phyloP scores from a whole-genome alignment of 2,888 invertebrate species.

The Eretmocerus hayati region DNA sequence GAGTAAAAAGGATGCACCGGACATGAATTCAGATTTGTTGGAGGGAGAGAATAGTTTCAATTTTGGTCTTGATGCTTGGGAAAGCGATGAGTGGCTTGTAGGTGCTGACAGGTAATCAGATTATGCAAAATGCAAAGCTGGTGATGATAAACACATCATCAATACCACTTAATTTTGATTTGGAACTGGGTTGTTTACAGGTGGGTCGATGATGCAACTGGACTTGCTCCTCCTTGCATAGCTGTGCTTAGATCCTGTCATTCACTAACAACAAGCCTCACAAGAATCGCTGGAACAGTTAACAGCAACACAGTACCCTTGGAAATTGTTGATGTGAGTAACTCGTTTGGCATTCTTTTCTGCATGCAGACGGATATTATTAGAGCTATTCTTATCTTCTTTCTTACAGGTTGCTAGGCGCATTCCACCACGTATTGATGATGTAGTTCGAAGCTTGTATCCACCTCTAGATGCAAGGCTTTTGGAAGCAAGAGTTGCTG shows the following conservation, averaged over 20 bases:
- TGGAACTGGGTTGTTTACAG: neutral
- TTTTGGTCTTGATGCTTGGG: conserved; percentile 40
- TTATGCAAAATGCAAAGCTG: no score
- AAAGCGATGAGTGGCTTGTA: conserved; percentile 41
- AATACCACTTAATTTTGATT: neutral
- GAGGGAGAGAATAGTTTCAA: conserved; percentile 33
- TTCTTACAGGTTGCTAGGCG: conserved; percentile 52
- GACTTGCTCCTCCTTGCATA: conserved; percentile 43
- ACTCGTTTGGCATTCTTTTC: no score
- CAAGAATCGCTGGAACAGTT: conserved; percentile 50
- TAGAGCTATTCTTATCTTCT: neutral
- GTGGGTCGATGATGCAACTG: neutral
- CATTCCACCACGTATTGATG: conserved; percentile 64
- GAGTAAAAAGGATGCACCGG: no score
- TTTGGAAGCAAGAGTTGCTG: conserved; percentile 61
- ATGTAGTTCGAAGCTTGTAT: conserved; percentile 64
- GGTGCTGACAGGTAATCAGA: conserved; percentile 35
- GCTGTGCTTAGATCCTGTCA: conserved; percentile 65
- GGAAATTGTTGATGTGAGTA: neutral
- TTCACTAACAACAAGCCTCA: conserved; percentile 61
- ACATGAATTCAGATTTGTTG: no score
- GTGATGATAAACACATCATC: no score
- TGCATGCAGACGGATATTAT: neutral
- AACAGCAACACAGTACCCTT: neutral
- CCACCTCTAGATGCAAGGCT: conserved; percentile 63